A percentile compares a stretch with the other conserved stretches of the same genome.
Conservation (phyloP, 2,113 vertebrate species). For the Macroglossus sobrinus region DNA sequence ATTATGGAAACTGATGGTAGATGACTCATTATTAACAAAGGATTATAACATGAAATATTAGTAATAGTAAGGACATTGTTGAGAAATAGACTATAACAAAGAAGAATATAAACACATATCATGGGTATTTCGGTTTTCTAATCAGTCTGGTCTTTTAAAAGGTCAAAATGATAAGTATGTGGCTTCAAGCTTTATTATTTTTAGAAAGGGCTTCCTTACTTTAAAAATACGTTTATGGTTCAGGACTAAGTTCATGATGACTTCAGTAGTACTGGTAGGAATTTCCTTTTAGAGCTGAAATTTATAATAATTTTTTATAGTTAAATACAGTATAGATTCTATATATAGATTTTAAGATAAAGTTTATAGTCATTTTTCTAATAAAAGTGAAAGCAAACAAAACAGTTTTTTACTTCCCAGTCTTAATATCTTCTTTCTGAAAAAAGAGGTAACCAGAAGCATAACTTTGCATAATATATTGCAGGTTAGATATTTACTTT, state of each 20-base stretch:
- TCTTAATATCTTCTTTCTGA: neutral
- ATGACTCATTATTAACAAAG: constrained; percentile 2
- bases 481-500: neutral
- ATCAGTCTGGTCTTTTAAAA: neutral
- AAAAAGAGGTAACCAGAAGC: neutral
- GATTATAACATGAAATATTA: neutral
- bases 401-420: neutral
- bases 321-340: neutral
- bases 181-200: neutral
- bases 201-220: neutral
- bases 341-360: neutral
- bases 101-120: neutral
- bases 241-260: neutral
- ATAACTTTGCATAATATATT: neutral
- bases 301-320: neutral
- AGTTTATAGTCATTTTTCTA: constrained; percentile 12
- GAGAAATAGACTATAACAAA: neutral
- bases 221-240: neutral
- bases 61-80: neutral
- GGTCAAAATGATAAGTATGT: neutral
- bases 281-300: neutral
- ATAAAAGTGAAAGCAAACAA: neutral
- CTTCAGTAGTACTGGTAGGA: neutral
- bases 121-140: neutral
- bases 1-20: neutral